Conservation (phyloP, 1,140 invertebrate species). For the Saxidomus purpurata region DNA sequence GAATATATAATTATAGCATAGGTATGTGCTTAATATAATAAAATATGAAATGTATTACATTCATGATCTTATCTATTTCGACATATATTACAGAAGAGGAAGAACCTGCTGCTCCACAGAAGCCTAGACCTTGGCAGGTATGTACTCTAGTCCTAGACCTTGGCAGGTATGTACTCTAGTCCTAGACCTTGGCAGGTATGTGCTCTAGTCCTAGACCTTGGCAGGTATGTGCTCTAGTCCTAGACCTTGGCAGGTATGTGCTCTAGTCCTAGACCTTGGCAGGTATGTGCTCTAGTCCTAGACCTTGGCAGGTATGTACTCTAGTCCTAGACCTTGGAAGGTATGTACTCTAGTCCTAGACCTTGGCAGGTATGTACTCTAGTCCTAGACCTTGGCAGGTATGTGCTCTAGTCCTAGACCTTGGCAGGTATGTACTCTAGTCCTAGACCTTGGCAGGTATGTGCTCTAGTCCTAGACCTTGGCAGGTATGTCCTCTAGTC, state of each 20-base stretch:
- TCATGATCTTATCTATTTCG: too few relatives aligned
- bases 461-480: constrained; percentile 16
- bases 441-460: constrained; percentile 28
- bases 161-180: too few relatives aligned
- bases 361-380: constrained; percentile 38
- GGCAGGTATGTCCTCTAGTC: constrained; percentile 30
- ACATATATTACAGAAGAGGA: constrained; percentile 22
- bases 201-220: constrained; percentile 22
- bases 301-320: constrained; percentile 35
- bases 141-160: neutral
- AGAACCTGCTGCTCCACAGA: constrained; percentile 41
- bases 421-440: constrained; percentile 34
- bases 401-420: constrained; percentile 3
- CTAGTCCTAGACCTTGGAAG: constrained; percentile 33
- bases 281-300: constrained; percentile 24
- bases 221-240: constrained; percentile 18
- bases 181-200: constrained; percentile 28
- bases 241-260: constrained; percentile 36
- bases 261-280: constrained; percentile 23
- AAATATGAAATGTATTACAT: too few relatives aligned
- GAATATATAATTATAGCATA: too few relatives aligned
- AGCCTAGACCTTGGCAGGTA: constrained; percentile 28
- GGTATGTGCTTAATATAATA: too few relatives aligned
- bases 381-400: constrained; percentile 35
- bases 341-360: constrained; percentile 5